Evolutionary conservation across 1,140 invertebrate species (phyloP), one percentile per base, ranked within the genome.

Genomic region (Dreissena rostriformis): DNA sequence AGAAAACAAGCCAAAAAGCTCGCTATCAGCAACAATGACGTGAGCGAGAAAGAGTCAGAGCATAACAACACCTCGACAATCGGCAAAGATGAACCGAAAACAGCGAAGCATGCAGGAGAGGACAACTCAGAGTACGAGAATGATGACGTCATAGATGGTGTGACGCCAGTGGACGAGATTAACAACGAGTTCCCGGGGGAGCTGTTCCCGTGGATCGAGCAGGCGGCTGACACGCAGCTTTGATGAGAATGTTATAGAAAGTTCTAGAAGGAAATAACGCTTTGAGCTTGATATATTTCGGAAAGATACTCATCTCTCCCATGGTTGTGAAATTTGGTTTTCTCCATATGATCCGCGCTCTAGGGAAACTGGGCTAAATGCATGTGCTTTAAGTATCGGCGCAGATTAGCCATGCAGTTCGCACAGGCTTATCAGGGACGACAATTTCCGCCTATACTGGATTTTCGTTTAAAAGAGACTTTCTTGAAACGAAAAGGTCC

Each of bases 201-300:
- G 2, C 55, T 79, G 22, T 70, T 79, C 57, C 77, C 77, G 0
- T 79, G 77, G 77, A 79, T 79, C 29, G 77, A 79, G 70, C 51
- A 79, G 55, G 77, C 77, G 7, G 77, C 63, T 28, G 77, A 79
- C 51, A 79, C 77, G 4, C 66, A 79, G 39, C 51, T 79, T 4
- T 79, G 70, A 79, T 51, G 39, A 8, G 17, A n/a, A 4, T 6
- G 2, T 61, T 61, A 2, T n/a, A 61, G 57, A n/a, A 4, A 61
- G 2, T 61, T 61, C 17, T n/a, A 61, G 57, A 4, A 4, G 17
- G 17, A n/a, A 61, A 61, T 24, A 4, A 61, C 17, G 12, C 17
- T 61, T 61, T 61, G 57, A 61, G 22, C 17, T 24, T 61, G 17
- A 61, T 61, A n/a, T 61, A n/a, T 61, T 61, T 61, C 22, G 17